phyloP scores from a whole-genome alignment of 2,797 vertebrate species.

The Chelonia mydas region DNA sequence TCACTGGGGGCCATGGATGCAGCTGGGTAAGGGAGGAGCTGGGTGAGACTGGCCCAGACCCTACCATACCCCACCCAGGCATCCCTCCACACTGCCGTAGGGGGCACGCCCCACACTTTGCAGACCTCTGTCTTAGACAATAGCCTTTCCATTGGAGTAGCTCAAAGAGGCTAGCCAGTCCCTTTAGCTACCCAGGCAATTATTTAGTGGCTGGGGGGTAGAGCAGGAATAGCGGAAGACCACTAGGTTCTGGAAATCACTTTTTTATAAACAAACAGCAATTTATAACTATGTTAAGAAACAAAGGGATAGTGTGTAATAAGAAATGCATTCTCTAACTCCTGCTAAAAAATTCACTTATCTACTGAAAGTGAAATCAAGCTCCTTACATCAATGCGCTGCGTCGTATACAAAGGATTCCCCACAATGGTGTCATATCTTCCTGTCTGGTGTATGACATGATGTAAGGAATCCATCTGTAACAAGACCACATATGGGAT shows the following conservation, averaged over 20 bases:
- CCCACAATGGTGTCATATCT: slow-evolving; percentile 90
- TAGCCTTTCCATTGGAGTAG: not conserved
- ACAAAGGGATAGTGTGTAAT: not conserved
- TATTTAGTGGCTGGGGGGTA: not conserved
- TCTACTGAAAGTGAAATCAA: not conserved
- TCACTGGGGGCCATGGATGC: too few relatives aligned
- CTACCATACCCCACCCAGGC: too few relatives aligned
- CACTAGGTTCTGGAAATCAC: not conserved
- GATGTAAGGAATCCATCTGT: slow-evolving; percentile 93
- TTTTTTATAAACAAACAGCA: not conserved
- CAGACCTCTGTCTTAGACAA: not conserved
- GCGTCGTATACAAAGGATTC: slow-evolving; percentile 87
- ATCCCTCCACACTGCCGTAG: too few relatives aligned
- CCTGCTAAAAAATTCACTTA: not conserved
- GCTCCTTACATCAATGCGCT: slow-evolving; percentile 87
- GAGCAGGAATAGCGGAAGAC: not conserved
- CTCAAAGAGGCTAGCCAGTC: not conserved
- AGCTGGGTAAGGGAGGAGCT: too few relatives aligned
- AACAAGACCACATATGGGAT: not conserved
- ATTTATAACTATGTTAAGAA: not conserved
- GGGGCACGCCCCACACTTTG: too few relatives aligned
- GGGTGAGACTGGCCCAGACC: too few relatives aligned
- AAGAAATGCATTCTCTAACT: not conserved
- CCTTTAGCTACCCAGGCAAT: not conserved
- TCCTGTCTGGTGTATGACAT: slow-evolving; percentile 91